Evolutionary conservation across 2,888 invertebrate genomes (phyloP), one percentile per base, ranked within the genome.

Genomic region (Heteromyza rotundicornis): DNA sequence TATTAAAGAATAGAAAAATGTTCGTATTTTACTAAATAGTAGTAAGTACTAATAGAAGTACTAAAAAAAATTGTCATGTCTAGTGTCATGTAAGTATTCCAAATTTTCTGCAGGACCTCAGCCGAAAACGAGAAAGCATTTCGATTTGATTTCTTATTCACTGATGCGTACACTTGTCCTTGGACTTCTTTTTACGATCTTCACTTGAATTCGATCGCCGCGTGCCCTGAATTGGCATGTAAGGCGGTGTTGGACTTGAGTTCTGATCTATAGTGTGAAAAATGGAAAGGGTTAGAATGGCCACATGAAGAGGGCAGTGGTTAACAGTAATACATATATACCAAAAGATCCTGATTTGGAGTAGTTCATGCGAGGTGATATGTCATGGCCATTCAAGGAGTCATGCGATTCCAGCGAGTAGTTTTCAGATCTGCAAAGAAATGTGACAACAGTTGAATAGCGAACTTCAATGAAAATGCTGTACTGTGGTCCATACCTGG

Each of bases 211-310:
- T 87, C n/a, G 88, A 84, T 70, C 90, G 84, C 64, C 90, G 84
- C 72, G 91, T 90, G 53, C 91, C 91, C 80, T 90, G 91, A 73
- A 91, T 90, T 53, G 91, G 91, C 90, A 91, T 90, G 75, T 91
- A 91, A 59, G 90, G 90, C 7, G 90, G 89, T 47, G 86, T 86
- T 49, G 86, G 85, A 68, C 84, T 85, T 50, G 85, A 84, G 68
- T 71, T 78, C 68, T 85, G 83, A 70, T 88, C 88, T 74, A 59
- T 16, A 52, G 44, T 16, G 23, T 14, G 12, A 53, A 1, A 14
- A 53, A 53, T 3, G 14, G 24, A 7, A 2, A n/a, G 2, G n/a
- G 20, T 23, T 53, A n/a, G 36, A 40, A 55, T 19, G 22, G 22
- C n/a, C 22, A 36, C 14, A 53, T 16, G 16, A n/a, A 53, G 17